Evolutionary conservation across 53 echinoderm and acorn worm genomes (phyloP).

Genomic region (Zoroaster sp.): DNA sequence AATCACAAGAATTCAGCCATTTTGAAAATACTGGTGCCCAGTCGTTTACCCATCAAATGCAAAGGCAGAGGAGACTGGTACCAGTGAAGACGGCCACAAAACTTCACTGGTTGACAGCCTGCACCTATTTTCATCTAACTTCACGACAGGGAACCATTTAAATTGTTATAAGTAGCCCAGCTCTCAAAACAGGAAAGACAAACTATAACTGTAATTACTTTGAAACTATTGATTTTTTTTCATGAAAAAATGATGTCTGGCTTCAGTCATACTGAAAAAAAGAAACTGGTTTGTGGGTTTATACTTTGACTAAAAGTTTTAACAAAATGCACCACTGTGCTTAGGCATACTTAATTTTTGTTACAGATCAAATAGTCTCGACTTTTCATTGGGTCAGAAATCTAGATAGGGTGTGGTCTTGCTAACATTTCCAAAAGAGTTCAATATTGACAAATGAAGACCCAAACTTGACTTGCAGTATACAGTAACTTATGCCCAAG

Average conservation of each 20-base stretch:
- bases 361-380: too few relatives aligned
- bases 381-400: not conserved
- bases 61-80: not conserved
- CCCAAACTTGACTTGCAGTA: not conserved
- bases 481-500: not conserved
- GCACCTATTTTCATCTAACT: too few relatives aligned
- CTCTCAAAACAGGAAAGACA: too few relatives aligned
- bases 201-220: too few relatives aligned
- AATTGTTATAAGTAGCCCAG: not conserved
- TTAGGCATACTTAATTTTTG: too few relatives aligned
- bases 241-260: too few relatives aligned
- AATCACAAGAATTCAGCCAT: not conserved
- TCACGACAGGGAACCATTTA: too few relatives aligned
- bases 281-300: too few relatives aligned
- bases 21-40: not conserved
- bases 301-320: too few relatives aligned
- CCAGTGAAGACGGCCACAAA: constrained; percentile 28
- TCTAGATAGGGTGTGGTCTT: not conserved
- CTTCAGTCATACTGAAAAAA: too few relatives aligned
- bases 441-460: not conserved
- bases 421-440: not conserved
- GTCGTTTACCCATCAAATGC: not conserved
- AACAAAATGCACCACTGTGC: too few relatives aligned
- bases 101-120: not conserved
- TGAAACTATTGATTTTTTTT: too few relatives aligned